Base-by-base conservation (phyloP, 2,797 vertebrate species). In the Chrosomus eos region DNA sequence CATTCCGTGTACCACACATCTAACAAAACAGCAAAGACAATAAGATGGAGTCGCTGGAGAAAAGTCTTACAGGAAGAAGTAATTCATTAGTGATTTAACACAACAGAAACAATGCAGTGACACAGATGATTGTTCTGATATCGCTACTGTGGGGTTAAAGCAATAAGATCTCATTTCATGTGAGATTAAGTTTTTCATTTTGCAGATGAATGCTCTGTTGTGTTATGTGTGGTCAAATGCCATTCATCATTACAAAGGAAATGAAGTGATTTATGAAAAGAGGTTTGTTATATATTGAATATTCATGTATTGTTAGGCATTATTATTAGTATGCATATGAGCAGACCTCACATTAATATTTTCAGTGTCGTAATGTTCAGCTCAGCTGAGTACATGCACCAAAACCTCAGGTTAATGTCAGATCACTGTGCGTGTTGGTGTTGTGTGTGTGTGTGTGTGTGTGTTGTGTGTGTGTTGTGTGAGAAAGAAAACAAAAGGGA, bases 191-290 rank as follows among this genome's bases (percentile, higher is more conserved):
- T 85, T 85, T 80, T 74, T 70, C 72, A 51, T 55, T 87, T 88
- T 85, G 75, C 85, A 80, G 85, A 85, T 72, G 76, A 81, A 80
- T 83, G 78, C 51, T 38, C 82, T 73, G 66, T 85, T 86, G 80
- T 85, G 70, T 81, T 81, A 74, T 38, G 72, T 53, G 48, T 45
- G 76, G 26, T 80, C 55, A 67, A 81, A 70, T 77, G 86, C 77
- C 88, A 84, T 78, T 87, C 78, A 86, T 85, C 87, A 80, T 84
- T 87, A 81, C 40, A 81, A 76, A 66, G 18, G 36, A 84, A 87
- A 71, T 78, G 21, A 78, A 81, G 62, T 51, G 72, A 84, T 85
- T 81, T 84, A 74, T 81, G 72, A 83, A 58, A 72, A 75, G 66
- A 31, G 66, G 36, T 71, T 60, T 4, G 71, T 81, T 74, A 76